Evolutionary conservation across 2,888 invertebrate species (phyloP).

Genomic region (Antheraea assamensis): DNA sequence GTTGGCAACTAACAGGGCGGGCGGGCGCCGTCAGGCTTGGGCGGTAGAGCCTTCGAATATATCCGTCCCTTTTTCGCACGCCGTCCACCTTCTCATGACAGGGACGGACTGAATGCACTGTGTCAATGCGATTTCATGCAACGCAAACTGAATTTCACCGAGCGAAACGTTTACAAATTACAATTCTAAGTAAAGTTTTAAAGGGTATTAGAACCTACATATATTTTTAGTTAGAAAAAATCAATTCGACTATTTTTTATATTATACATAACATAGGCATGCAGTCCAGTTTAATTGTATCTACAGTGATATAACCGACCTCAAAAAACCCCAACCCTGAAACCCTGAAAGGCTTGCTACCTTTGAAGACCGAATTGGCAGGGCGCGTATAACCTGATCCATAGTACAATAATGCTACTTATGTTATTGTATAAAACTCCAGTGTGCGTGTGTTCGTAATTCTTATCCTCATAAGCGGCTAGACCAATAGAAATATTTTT

Average conservation of each 20-base stretch:
- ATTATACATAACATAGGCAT: no score
- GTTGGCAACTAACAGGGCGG: constrained; percentile 76
- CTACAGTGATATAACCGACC: no score
- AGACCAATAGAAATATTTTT: no score
- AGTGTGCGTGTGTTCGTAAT: no score
- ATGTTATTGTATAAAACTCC: no score
- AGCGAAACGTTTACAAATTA: background rate
- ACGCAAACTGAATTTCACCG: constrained; percentile 17
- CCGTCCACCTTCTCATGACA: constrained; percentile 37
- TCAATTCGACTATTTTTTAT: background rate
- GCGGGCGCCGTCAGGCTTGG: constrained; percentile 66
- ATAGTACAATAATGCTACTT: no score
- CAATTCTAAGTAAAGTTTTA: background rate
- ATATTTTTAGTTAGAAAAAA: background rate
- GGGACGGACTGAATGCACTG: constrained; percentile 60
- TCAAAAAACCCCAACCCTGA: no score
- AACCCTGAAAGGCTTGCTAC: no score
- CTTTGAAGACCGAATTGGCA: no score
- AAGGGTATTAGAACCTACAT: background rate
- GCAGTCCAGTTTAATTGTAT: no score
- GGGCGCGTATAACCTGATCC: no score
- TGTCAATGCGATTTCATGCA: constrained; percentile 55
- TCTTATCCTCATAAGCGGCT: no score
- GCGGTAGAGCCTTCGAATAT: constrained; percentile 61
- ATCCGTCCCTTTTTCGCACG: constrained; percentile 58